phyloP scores from a whole-genome alignment of 53 echinoderm and acorn worm genomes.

The Holothuria leucospilota region DNA sequence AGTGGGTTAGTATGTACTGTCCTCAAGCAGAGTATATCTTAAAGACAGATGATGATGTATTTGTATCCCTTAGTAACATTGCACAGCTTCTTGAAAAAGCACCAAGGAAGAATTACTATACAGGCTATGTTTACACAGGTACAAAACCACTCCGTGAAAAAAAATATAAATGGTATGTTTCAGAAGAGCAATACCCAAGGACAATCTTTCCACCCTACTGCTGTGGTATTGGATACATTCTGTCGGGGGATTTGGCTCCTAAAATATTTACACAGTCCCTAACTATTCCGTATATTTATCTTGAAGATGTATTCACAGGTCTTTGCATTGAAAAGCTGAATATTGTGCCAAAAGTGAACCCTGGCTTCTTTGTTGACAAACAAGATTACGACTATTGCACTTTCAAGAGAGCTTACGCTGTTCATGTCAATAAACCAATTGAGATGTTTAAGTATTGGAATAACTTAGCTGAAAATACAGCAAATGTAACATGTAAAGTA shows the following conservation, averaged over 20 bases:
- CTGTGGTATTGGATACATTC: slow-evolving; percentile 24
- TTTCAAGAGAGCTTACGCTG: slow-evolving; percentile 10
- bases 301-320: slow-evolving; percentile 32
- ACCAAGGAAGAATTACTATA: neutral
- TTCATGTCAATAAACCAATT: slow-evolving; percentile 4
- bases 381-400: slow-evolving; percentile 19
- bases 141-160: slow-evolving; percentile 31
- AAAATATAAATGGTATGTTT: slow-evolving; percentile 10
- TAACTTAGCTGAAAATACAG: neutral
- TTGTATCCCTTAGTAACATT: slow-evolving; percentile 51
- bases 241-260: slow-evolving; percentile 4
- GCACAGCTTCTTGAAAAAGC: slow-evolving; percentile 31
- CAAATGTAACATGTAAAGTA: slow-evolving; percentile 15
- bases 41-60: slow-evolving; percentile 77
- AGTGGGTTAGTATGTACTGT: slow-evolving; percentile 71
- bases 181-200: neutral
- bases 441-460: slow-evolving; percentile 16
- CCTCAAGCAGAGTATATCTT: slow-evolving; percentile 54
- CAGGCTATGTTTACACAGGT: slow-evolving; percentile 10
- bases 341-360: slow-evolving; percentile 10
- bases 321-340: slow-evolving; percentile 33
- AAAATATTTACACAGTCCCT: neutral
- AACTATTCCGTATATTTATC: slow-evolving; percentile 19
- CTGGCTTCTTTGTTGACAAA: slow-evolving; percentile 21
- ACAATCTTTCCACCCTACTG: slow-evolving; percentile 26